A percentile compares a stretch with the other conserved stretches of the same genome.
phyloP scores from a whole-genome alignment of 2,797 vertebrate species.

The Huso huso region DNA sequence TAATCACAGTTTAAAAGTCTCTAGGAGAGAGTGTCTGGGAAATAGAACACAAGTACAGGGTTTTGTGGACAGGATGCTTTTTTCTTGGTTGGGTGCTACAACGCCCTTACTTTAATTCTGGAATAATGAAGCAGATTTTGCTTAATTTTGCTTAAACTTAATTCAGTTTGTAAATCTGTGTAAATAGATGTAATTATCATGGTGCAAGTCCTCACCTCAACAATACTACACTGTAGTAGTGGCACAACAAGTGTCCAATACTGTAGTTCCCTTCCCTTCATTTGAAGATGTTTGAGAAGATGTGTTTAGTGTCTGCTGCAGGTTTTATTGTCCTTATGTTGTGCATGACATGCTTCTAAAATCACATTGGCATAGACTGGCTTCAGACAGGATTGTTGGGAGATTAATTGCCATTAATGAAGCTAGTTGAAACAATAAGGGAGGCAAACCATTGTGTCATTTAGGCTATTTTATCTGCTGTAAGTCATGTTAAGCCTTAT shows the following conservation, averaged over 20 bases:
- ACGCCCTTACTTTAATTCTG: too few relatives aligned
- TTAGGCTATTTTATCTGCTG: too few relatives aligned
- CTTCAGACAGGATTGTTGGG: constrained; percentile 16
- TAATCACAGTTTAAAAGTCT: not conserved
- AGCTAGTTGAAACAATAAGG: constrained; percentile 19
- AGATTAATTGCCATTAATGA: constrained; percentile 27
- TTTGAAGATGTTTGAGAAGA: too few relatives aligned
- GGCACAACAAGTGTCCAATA: not conserved
- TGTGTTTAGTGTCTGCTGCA: too few relatives aligned
- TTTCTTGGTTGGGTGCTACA: too few relatives aligned
- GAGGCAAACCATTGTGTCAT: not conserved
- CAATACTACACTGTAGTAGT: not conserved
- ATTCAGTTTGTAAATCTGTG: not conserved
- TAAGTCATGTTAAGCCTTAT: too few relatives aligned
- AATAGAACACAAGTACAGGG: not conserved
- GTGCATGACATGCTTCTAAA: constrained; percentile 2
- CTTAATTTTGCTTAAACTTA: not conserved
- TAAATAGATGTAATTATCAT: not conserved
- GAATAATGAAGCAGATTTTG: too few relatives aligned
- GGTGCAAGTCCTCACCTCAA: not conserved
- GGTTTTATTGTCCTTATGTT: constrained; percentile 8
- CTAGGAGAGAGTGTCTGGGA: too few relatives aligned
- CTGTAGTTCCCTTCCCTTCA: not conserved
- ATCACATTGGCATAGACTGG: constrained; percentile 15
- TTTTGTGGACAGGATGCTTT: too few relatives aligned